phyloP scores from a whole-genome alignment of 2,113 vertebrate genomes.

The Ciconia stormi region DNA sequence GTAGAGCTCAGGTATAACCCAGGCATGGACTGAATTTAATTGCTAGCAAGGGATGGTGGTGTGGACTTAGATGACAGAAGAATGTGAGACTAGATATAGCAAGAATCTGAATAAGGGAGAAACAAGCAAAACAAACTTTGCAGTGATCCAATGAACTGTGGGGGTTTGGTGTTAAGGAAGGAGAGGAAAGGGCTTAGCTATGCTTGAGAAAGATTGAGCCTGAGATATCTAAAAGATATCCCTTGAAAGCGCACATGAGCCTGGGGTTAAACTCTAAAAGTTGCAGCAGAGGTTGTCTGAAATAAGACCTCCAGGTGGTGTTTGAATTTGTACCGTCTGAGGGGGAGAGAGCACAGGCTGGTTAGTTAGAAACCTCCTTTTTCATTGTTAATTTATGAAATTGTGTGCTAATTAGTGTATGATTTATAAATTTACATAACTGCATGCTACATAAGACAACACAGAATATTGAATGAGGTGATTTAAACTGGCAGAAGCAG shows the following conservation, averaged over 20 bases:
- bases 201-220: neutral
- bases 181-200: neutral
- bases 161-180: neutral
- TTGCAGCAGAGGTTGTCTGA: neutral
- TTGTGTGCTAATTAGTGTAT: conserved; percentile 57
- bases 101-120: neutral
- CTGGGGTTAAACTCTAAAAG: neutral
- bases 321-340: neutral
- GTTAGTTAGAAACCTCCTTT: conserved; percentile 43
- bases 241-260: neutral
- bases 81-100: neutral
- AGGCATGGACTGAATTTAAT: neutral
- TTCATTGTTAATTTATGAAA: conserved; percentile 47
- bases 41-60: neutral
- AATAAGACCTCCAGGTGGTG: neutral
- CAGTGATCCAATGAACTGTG: neutral
- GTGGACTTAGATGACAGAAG: neutral
- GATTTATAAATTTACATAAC: conserved; percentile 64
- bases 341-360: neutral
- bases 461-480: conserved; percentile 43
- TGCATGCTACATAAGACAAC: conserved; percentile 38
- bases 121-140: neutral
- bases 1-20: neutral
- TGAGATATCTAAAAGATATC: neutral
- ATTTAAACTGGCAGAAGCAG: conserved; percentile 9